Evolutionary conservation across 1,140 invertebrate species (phyloP).

Genomic region (Chironomus striatipennis): DNA sequence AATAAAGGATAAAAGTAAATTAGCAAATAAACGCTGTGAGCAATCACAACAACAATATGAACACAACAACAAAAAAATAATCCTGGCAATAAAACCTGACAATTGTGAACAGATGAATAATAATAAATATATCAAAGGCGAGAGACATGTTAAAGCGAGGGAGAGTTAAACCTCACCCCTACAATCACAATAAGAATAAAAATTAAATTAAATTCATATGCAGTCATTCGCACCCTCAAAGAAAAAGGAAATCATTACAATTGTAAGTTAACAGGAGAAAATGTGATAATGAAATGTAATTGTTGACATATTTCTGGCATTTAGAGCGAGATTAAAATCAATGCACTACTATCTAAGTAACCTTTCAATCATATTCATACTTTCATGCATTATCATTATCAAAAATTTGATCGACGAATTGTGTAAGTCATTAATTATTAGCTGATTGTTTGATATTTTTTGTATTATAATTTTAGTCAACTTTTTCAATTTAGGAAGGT

Average conservation of each 20-base stretch:
- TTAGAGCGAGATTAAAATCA: not conserved
- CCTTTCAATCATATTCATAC: not conserved
- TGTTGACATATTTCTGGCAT: slow-evolving; percentile 21
- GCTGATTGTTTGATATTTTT: not conserved
- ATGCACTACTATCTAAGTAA: not conserved
- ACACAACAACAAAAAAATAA: not conserved
- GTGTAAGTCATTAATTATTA: not conserved
- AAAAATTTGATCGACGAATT: not conserved
- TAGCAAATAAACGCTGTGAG: slow-evolving; percentile 18
- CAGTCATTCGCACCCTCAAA: not conserved
- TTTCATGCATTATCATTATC: not conserved
- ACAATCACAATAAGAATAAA: slow-evolving; percentile 2
- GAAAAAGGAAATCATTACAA: not conserved
- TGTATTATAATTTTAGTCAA: not conserved
- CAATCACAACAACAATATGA: slow-evolving; percentile 1
- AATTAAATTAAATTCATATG: not conserved
- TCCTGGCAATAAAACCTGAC: slow-evolving; percentile 11
- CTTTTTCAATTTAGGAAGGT: too few species aligned
- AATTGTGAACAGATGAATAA: slow-evolving; percentile 22
- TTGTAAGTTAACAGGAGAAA: not conserved
- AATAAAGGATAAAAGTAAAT: not conserved
- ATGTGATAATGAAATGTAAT: slow-evolving; percentile 20
- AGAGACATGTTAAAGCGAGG: not conserved
- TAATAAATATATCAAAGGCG: slow-evolving; percentile 21
- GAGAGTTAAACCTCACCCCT: not conserved